Evolutionary conservation across 2,797 vertebrate genomes (phyloP), one percentile per base, ranked within the genome.

Genomic region (Falco biarmicus): DNA sequence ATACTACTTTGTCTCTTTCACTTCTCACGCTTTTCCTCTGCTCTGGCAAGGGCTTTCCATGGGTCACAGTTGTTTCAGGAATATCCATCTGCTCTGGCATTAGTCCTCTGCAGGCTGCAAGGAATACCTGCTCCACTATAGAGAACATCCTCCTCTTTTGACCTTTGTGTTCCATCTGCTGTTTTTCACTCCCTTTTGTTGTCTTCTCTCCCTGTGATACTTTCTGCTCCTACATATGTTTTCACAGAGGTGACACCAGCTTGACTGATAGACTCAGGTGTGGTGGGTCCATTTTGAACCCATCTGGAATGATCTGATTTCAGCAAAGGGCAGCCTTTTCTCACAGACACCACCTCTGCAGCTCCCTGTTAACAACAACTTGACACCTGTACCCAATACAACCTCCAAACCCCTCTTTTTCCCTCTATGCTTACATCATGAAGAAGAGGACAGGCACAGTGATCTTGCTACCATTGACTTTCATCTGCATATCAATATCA

Each of bases 1-100:
- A 0, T 3, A 11, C 43, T 0, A 0, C 9, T 68, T 88, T 82
- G 41, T 39, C 24, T 74, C 56, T 90, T 75, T 20, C 15, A 15
- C 4, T 63, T 12, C 12, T 64, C 26, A 20, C 11, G 16, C 9
- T 69, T 57, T 45, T 63, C 8, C 22, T 41, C 34, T 75, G 32
- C 32, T 85, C 39, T 64, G 41, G 45, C 39, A 57, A 51, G 56
- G 5, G 29, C 6, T 51, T 84, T 77, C 25, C 25, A 37, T n/a
- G 25, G 31, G 19, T 45, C 13, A 17, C 9, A 59, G 18, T 25
- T 94, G 50, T 53, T 71, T 63, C 32, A 84, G 31, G 10, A 70
- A 25, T 50, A 71, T 45, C 45, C 12, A 29, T 59, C 50, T 71
- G 20, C 26, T 39, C 48, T 82, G 20, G 7, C 2, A 1, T 32